These are phyloP conservation scores for Alloplasta piceator DNA, from an alignment of 2,888 invertebrate species.

Conservation along the genomic window DNA sequence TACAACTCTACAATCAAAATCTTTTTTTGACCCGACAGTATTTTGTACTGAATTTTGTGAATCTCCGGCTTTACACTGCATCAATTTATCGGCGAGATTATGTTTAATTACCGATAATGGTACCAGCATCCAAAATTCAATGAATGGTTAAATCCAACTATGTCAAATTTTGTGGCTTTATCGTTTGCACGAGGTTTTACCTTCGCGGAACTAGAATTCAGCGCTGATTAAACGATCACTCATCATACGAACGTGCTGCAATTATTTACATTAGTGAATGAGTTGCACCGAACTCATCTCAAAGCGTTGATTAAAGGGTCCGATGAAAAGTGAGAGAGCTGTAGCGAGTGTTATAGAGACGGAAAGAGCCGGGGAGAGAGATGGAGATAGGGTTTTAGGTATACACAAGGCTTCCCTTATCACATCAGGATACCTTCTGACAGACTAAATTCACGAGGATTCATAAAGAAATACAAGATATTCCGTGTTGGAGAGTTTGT, in stretches of 20 bases:
- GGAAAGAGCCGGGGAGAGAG: neutral
- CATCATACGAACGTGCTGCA: slow-evolving; percentile 42
- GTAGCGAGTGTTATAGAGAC: slow-evolving; percentile 22
- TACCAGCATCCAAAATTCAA: neutral
- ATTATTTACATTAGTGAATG: slow-evolving; percentile 57
- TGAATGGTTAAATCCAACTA: slow-evolving; percentile 7
- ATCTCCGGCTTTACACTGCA: too few species aligned
- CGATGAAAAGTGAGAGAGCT: neutral
- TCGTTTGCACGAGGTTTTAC: slow-evolving; percentile 5
- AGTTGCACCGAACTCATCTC: slow-evolving; percentile 53
- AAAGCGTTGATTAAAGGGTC: slow-evolving; percentile 63
- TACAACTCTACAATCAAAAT: too few species aligned
- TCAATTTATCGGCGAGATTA: too few species aligned
- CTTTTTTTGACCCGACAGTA: neutral
- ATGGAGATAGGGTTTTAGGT: slow-evolving; percentile 1
- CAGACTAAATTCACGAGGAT: slow-evolving; percentile 48
- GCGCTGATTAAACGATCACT: slow-evolving; percentile 56
- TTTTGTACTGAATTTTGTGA: neutral
- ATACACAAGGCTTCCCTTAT: slow-evolving; percentile 12
- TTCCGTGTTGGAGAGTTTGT: slow-evolving; percentile 41
- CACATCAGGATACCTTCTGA: slow-evolving; percentile 9
- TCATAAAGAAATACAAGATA: slow-evolving; percentile 51
- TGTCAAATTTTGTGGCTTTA: neutral
- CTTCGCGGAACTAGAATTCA: slow-evolving; percentile 9
- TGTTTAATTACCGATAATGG: neutral